These are phyloP conservation scores for Crypturellus tataupa DNA, from an alignment of 2,797 vertebrate genomes.

Conservation along the genomic window DNA sequence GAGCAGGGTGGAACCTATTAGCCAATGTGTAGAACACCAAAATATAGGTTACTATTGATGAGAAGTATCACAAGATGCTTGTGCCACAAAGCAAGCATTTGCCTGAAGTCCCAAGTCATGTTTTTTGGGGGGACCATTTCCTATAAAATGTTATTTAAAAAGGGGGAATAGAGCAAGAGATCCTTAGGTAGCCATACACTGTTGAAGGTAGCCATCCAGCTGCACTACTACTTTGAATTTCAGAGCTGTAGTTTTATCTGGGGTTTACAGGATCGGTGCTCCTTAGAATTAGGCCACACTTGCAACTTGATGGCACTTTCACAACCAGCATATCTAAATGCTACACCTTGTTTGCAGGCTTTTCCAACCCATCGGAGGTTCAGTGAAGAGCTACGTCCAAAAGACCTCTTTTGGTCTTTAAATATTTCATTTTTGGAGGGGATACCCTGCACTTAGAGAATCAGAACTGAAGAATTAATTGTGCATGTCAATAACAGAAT, in stretches of 20 bases:
- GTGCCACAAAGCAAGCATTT: background rate
- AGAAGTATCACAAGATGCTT: background rate
- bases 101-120: background rate
- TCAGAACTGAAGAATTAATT: background rate
- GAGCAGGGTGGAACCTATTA: background rate
- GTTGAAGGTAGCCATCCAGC: background rate
- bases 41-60: background rate
- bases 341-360: background rate
- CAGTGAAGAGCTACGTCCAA: background rate
- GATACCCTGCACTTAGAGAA: too few relatives aligned
- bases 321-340: background rate
- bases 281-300: accelerated
- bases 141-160: background rate
- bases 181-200: background rate
- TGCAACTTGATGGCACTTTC: background rate
- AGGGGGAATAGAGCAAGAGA: background rate
- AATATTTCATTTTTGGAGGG: background rate
- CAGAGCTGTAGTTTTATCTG: background rate
- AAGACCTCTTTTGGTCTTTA: background rate
- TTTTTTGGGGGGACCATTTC: background rate
- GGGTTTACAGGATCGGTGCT: background rate
- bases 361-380: background rate
- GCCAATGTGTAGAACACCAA: background rate
- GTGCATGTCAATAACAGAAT: background rate
- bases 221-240: background rate